Base-by-base conservation (phyloP, 2,888 invertebrate genomes). In the Litoditis marina region DNA sequence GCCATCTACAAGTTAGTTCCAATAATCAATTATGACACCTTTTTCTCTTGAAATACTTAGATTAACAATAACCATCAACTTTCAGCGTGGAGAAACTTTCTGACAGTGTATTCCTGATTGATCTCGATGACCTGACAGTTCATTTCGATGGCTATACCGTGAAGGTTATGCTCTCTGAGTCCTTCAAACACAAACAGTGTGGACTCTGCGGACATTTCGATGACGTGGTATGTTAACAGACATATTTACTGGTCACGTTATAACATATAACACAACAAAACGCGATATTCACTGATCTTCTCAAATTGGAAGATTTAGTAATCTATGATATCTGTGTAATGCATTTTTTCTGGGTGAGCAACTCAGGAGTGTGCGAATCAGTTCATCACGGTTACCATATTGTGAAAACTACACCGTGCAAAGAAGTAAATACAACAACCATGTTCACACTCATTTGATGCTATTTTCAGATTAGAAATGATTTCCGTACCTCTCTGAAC, bases 161-260 rank as follows among this genome's bases (percentile, higher is more conserved):
- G 60, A 65, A 68, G 66, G 64, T 78, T 63, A 65, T 66, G 63
- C 32, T 77, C 42, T n/a, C n/a, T 13, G 65, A 67, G 57, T 36
- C 73, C 44, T 60, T 63, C 28, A 57, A 61, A 39, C n/a, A 61
- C 22, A 77, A 67, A 68, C 64, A 68, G 59, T 82, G 81, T 68
- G 81, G 81, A 55, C 73, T 81, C 36, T 81, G 81, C 66, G 81
- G 79, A 57, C 75, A 79, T 69, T 77, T 67, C 64, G 74, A 81
- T 52, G 71, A 60, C 50, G 73, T 75, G 63, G 69, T 61, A 31
- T 19, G 22, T 27, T 34, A n/a, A n/a, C n/a, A n/a, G n/a, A 11
- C 39, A 11, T 39, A 39, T 13, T 13, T 39, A 39, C n/a, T 39
- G 39, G 13, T 39, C 13, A 39, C 11, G 39, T 39, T 52, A 30